phyloP scores from a whole-genome alignment of 2,888 invertebrate genomes.

The Baccha elongata region DNA sequence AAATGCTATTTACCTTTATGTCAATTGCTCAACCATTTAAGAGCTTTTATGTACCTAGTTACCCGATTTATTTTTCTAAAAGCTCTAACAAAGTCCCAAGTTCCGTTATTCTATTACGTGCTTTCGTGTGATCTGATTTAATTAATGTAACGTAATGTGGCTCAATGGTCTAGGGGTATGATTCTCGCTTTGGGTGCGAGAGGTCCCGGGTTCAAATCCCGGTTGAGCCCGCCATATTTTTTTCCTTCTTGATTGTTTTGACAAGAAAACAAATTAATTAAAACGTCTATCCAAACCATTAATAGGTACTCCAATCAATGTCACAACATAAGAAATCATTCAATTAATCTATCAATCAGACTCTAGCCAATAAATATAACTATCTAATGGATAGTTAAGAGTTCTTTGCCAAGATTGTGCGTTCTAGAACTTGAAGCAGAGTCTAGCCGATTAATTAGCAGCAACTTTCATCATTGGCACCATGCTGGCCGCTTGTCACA shows the following conservation, averaged over 20 bases:
- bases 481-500: constrained; percentile 9
- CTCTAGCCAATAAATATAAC: neutral
- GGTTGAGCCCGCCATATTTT: constrained; percentile 78
- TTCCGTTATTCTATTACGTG: neutral
- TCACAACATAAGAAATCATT: constrained; percentile 41
- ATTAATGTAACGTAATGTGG: constrained; percentile 67
- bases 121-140: neutral
- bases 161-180: constrained; percentile 82
- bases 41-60: too few species aligned
- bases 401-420: constrained; percentile 53
- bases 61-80: too few species aligned
- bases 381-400: neutral
- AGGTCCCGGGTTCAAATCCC: constrained; percentile 82
- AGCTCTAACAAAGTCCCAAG: neutral
- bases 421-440: constrained; percentile 61
- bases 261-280: neutral
- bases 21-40: too few species aligned
- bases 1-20: too few species aligned
- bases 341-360: constrained; percentile 65
- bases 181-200: constrained; percentile 82
- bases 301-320: constrained; percentile 48
- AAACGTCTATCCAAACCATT: constrained; percentile 28
- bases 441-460: constrained; percentile 70
- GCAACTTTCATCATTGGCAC: constrained; percentile 22
- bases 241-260: neutral